Evolutionary conservation across 2,888 invertebrate genomes (phyloP), one percentile per base, ranked within the genome.

Genomic region (Stictocephala bisonia): DNA sequence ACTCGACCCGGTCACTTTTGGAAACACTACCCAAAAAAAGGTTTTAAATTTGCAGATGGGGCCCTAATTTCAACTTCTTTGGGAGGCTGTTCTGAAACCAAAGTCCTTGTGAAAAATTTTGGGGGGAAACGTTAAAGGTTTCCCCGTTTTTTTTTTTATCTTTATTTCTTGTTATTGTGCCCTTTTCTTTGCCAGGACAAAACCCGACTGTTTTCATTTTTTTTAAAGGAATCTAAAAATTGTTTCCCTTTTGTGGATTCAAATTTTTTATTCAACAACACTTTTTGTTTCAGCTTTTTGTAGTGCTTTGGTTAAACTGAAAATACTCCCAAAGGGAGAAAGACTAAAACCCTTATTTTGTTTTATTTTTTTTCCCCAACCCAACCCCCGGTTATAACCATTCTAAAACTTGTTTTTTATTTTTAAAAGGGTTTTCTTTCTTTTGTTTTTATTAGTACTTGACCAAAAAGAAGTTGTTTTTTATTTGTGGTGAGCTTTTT

Each of bases 131-230:
- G 26, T 71, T 71, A 9, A 71, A 29, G 24, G n/a, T n/a, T n/a
- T 24, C 31, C 41, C 70, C 24, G 20, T 71, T 71, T 53, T 58
- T 40, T 29, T 48, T 26, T 51, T 70, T 68, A 9, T 50, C 15
- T 68, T 70, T 53, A 53, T 70, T 71, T 48, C 24, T 58, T 22
- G 71, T 64, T 20, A 71, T 71, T 40, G 71, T 71, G 15, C 64
- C 70, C 22, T 50, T 70, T 58, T n/a, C n/a, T n/a, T 71, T 71
- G 18, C 70, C 58, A 9, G 70, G 44, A 41, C 41, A 58, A 18
- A 71, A 56, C 53, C n/a, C 70, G 18, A 71, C 70, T 71, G 53
- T 35, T 53, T n/a, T 71, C 70, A 58, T 71, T 64, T n/a, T 64
- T 4, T 48, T 72, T 64, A n/a, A 72, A 31, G 41, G 50, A 72